Evolutionary conservation across 2,113 vertebrate genomes (phyloP).

Genomic region (Rhea americana): DNA sequence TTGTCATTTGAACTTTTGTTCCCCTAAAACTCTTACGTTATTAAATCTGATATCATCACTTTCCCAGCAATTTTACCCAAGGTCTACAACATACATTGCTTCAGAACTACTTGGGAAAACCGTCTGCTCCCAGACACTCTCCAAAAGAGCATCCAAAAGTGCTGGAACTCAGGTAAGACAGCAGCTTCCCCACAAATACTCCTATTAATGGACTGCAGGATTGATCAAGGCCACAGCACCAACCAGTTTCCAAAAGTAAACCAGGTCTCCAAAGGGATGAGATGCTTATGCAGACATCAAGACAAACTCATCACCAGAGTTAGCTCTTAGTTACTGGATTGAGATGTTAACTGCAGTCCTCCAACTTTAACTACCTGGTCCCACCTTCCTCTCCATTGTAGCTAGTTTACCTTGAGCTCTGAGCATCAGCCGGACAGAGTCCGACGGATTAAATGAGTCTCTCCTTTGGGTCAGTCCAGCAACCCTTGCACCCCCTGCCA

Average conservation of each 20-base stretch:
- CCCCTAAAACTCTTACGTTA: not conserved
- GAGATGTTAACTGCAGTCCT: not conserved
- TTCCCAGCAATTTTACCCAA: not conserved
- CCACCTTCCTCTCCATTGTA: too few species aligned
- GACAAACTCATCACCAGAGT: not conserved
- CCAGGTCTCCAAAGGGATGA: not conserved
- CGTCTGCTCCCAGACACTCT: not conserved
- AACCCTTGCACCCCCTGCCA: too few species aligned
- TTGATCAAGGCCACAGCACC: not conserved
- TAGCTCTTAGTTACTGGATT: not conserved
- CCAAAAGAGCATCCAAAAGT: too few species aligned
- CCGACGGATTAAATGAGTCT: too few species aligned
- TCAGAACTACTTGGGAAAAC: not conserved
- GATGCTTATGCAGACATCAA: not conserved
- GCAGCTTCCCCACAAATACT: not conserved
- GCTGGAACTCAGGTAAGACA: not conserved
- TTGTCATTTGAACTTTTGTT: not conserved
- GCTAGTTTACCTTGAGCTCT: too few species aligned
- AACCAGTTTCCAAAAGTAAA: not conserved
- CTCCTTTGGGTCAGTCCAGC: too few species aligned
- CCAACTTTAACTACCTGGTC: too few species aligned
- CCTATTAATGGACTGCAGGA: too few species aligned
- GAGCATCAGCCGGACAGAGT: too few species aligned
- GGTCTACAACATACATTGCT: not conserved
- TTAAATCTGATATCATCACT: not conserved